Evolutionary conservation across 2,797 vertebrate genomes (phyloP), one percentile per base, ranked within the genome.

Genomic region (Melanitta fusca): DNA sequence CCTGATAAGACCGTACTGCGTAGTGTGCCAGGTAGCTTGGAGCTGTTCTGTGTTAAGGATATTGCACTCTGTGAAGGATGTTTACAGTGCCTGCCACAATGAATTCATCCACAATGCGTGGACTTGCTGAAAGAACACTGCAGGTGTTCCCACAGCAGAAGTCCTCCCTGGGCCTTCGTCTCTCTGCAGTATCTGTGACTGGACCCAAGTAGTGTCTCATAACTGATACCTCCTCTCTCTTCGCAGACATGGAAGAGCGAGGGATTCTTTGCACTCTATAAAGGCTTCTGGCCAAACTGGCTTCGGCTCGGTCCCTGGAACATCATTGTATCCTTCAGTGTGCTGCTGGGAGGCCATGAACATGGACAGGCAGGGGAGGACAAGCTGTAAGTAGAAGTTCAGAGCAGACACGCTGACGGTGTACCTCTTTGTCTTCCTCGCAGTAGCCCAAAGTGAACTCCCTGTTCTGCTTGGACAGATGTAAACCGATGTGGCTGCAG

Each of bases 221-320:
- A 12, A 81, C 5, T 16, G 15, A 1, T 36, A 11, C 92, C 21
- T 97, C 82, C 96, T 78, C 80, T 89, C 43, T 87, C 77, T 70
- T 58, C 14, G 41, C 98, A 99, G 98, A 99, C 99, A 2, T 99
- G 99, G 99, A 99, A 97, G 96, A 99, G 99, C 0, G 99, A 99
- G 96, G 99, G 99, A 7, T 99, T 99, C 98, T 99, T 99, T 45
- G 99, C 99, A 7, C 99, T 99, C 87, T 99, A 99, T 95, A 99
- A 99, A 97, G 99, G 99, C 34, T 99, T 99, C 98, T 99, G 99
- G 99, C 99, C 99, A 32, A 99, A 99, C 97, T 99, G 99, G 99
- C 98, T 99, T 84, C 98, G 99, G 65, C 98, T 99, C 11, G 99
- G 99, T 5, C 99, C 99, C 16, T 99, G 99, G 99, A 99, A 99